These are phyloP conservation scores for Danionella cerebrum DNA, from an alignment of 2,113 vertebrate species.

Conservation along the genomic window DNA sequence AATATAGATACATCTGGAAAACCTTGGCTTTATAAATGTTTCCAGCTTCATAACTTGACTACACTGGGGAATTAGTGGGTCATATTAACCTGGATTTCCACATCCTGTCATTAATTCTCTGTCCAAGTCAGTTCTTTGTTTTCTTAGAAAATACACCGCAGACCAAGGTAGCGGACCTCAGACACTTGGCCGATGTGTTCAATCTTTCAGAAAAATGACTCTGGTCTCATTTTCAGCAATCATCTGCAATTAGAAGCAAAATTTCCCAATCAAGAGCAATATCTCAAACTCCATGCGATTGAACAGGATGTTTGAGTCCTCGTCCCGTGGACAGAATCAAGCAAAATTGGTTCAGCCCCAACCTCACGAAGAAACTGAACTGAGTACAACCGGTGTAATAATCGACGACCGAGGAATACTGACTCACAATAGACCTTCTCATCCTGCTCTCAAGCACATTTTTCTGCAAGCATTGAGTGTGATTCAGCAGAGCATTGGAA, in stretches of 20 bases:
- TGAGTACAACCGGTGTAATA: background rate
- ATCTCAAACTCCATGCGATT: background rate
- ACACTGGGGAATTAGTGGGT: background rate
- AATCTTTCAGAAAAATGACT: conserved; percentile 47
- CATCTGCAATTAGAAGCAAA: conserved; percentile 50
- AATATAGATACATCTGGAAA: background rate
- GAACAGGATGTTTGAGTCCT: background rate
- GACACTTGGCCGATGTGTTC: conserved; percentile 50
- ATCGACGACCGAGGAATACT: background rate
- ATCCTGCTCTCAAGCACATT: background rate
- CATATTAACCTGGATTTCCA: background rate
- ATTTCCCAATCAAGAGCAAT: conserved; percentile 38
- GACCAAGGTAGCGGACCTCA: conserved; percentile 34
- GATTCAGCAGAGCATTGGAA: conserved; percentile 31
- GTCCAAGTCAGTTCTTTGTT: conserved; percentile 45
- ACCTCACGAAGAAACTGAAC: background rate
- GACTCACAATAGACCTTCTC: background rate
- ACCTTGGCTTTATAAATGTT: background rate
- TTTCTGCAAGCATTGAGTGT: background rate
- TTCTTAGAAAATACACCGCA: conserved; percentile 44
- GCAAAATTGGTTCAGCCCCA: background rate
- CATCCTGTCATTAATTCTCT: conserved; percentile 42
- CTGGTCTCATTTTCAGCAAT: conserved; percentile 54
- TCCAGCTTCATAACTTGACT: background rate
- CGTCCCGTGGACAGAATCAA: background rate